Evolutionary conservation across 2,797 vertebrate genomes (phyloP), one percentile per base, ranked within the genome.

Genomic region (Neosilurus mollespiculum): DNA sequence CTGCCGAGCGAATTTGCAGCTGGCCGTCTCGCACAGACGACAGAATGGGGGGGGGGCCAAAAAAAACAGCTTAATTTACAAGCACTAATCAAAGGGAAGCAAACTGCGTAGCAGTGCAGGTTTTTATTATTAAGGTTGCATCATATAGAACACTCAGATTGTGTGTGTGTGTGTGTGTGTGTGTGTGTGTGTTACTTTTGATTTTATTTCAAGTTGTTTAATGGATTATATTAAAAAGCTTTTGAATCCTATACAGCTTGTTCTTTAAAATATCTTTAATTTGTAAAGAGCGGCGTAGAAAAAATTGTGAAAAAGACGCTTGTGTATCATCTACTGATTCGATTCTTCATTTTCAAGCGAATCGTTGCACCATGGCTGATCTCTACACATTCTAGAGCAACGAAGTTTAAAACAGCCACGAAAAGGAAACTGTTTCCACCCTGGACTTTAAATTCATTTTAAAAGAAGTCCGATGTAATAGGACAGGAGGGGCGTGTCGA

Each of bases 1-100:
- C 83, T 83, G 86, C 64, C 20, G 78, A 71, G 83, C 56, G 85
- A 82, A 85, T 86, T 81, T 82, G 71, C 88, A 82, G 81, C 81
- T 84, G 86, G 85, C 67, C 62, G 43, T 75, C 84, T 80, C 8
- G 11, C 86, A 85, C 77, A 69, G 83, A 89, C 86, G 90, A 87
- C 51, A 78, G 30, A 2, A 62, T 64, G 71, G 49, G 54, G 67
- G 53, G 26, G 73, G 54, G 22, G 56, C 69, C 43, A n/a, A 70
- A 73, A 76, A 79, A 86, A 89, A 81, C 61, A 84, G 87, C 83
- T 87, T 87, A 85, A 90, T 85, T 85, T 87, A 87, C 84, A 85
- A 78, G 83, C 81, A 76, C 20, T 81, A 86, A 86, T 81, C 75
- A 86, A 85, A 80, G 49, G 49, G 78, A 82, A 86, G 78, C 69